Base-by-base conservation (phyloP, 1,140 invertebrate genomes). In the Alviniconcha marisindica region DNA sequence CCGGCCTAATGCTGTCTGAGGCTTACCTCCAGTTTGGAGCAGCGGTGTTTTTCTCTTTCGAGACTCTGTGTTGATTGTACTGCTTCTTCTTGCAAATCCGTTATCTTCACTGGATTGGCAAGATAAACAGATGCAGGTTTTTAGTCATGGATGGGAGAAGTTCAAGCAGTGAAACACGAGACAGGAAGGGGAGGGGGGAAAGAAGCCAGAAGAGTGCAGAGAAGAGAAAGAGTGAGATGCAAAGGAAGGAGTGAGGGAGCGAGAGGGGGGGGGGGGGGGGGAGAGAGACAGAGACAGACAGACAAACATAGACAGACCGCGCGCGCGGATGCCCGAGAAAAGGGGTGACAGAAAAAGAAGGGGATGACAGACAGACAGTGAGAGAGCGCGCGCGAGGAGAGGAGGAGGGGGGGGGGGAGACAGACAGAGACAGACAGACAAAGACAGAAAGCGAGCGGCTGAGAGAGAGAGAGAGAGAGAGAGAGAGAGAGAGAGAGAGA, bases 11-110 rank as follows among this genome's bases (percentile, higher is more conserved):
- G n/a, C n/a, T n/a, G n/a, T 76, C 40, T 76, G 7, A 21, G 3
- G 51, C 54, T 82, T 79, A 87, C 86, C 82, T 87, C 86, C 31
- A 87, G 51, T 44, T 85, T 79, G 28, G 78, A 71, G 80, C 82
- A 85, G 54, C 77, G 80, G 24, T 83, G 81, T 74, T 83, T 85
- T 74, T 87, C 86, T 48, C 54, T 83, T 5, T 83, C 81, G 51
- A 85, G 81, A 7, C 14, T 44, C 7, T 44, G 38, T 4, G 44
- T 42, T 4, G 80, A 63, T 40, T 82, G 63, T 24, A 79, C 54
- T 3, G 79, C 51, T 51, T 86, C 85, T 42, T 83, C 83, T 60
- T 84, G 71, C 28, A 87, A 77, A 31, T 83, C 82, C 48, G 73
- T 60, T 2, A 82, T 40, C 28, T 81, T 83, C 38, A 87, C 84